Conservation (phyloP, 2,113 vertebrate species). For the Merops nubicus region DNA sequence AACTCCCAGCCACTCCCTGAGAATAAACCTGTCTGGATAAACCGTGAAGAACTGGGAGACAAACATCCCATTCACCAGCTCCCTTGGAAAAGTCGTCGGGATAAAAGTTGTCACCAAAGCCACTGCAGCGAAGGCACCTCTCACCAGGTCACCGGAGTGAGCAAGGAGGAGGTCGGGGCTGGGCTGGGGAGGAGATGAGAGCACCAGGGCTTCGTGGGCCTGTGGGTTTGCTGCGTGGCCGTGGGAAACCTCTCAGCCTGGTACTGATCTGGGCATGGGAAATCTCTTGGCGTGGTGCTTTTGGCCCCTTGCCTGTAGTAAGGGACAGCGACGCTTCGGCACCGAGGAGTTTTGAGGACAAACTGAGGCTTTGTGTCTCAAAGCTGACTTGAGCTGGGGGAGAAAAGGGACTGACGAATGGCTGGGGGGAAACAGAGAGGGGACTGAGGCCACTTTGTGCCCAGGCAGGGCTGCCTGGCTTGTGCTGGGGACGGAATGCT, state of each 20-base stretch:
- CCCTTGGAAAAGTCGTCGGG: not conserved
- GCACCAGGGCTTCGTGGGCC: not conserved
- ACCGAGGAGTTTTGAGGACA: not conserved
- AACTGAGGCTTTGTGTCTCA: not conserved
- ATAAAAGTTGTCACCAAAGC: not conserved
- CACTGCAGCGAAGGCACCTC: not conserved
- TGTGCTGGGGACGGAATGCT: rapidly evolving
- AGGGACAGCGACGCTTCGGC: not conserved
- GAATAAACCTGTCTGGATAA: constrained; percentile 52
- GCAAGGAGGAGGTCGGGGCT: not conserved
- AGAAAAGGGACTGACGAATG: not conserved
- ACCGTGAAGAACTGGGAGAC: constrained; percentile 11
- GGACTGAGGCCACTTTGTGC: not conserved
- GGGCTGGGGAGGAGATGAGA: not conserved
- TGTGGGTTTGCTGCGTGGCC: not conserved
- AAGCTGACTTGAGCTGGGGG: not conserved
- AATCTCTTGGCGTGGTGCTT: not conserved
- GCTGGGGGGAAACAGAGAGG: not conserved
- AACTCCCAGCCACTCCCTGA: constrained; percentile 20
- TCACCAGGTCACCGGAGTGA: not conserved
- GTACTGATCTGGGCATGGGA: not conserved
- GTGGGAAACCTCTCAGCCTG: not conserved
- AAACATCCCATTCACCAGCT: constrained; percentile 52
- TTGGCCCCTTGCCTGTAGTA: not conserved
- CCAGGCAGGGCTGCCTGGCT: not conserved